Evolutionary conservation across 2,888 invertebrate genomes (phyloP), one percentile per base, ranked within the genome.

Genomic region (Eupithecia subumbrata): DNA sequence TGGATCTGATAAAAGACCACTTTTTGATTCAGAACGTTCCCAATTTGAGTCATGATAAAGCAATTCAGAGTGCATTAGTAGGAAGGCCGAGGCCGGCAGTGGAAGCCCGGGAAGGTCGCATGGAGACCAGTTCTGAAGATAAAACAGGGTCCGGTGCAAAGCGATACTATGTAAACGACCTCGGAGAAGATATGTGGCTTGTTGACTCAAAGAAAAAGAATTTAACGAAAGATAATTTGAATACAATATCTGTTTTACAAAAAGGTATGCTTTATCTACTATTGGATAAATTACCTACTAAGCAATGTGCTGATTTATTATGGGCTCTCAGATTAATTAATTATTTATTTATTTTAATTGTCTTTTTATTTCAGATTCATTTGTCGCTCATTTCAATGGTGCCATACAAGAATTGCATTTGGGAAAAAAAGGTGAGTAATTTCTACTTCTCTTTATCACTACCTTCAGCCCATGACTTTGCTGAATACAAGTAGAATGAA

Each of bases 361-460:
- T n/a, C n/a, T 84, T 76, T 72, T 72, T 30, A 2, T 86, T 92
- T 74, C 92, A 94, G 94, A 91, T 73, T 82, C 89, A 69, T 82
- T 91, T 75, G 87, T 94, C n/a, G 89, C 88, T 76, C 94, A 95
- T 69, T 94, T 94, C 81, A 92, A 92, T 84, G 94, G 94, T 81
- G 92, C 87, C 56, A 79, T 86, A 60, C 81, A 78, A 73, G 93
- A 94, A 82, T 76, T 85, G 0, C 88, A 92, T 76, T 80, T 94
- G 82, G 91, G 91, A 69, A 81, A 71, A 56, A 81, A 91, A 84
- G 80, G 94, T 95, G 81, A 93, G 92, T 92, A 69, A n/a, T 45
- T 45, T 40, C 5, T 12, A 9, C 30, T 56, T 56, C 11, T 56
- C 56, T 56, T 5, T 45, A 16, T 5, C 1, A 52, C 48, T 18